Conservation (phyloP, 2,888 invertebrate genomes). For the Mythimna ferrago region DNA sequence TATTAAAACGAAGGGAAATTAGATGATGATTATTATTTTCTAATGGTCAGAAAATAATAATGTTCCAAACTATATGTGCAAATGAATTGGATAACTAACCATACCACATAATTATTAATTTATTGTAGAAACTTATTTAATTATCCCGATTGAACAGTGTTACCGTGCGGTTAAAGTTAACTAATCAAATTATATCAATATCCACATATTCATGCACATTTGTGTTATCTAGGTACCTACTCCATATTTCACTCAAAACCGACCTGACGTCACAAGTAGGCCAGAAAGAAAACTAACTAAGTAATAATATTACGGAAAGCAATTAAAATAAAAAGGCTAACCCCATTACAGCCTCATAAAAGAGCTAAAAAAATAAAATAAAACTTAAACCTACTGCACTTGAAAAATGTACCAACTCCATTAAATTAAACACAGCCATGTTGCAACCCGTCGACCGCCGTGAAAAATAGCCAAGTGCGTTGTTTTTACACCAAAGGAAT, state of each 20-base stretch:
- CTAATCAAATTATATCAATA: neutral
- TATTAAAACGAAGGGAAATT: too few relatives aligned
- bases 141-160: neutral
- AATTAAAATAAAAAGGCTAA: slow-evolving; percentile 55
- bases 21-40: too few relatives aligned
- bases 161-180: neutral
- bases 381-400: slow-evolving; percentile 60
- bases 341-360: slow-evolving; percentile 40
- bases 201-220: neutral
- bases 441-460: slow-evolving; percentile 59
- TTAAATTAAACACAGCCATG: slow-evolving; percentile 67
- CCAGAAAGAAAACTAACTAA: slow-evolving; percentile 10
- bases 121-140: neutral
- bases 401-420: slow-evolving; percentile 70
- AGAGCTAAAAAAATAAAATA: slow-evolving; percentile 37
- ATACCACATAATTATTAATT: neutral
- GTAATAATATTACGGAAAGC: slow-evolving; percentile 46
- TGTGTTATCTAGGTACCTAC: neutral
- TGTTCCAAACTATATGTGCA: neutral
- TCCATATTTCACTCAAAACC: neutral
- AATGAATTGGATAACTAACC: neutral
- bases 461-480: slow-evolving; percentile 74
- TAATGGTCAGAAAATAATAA: too few relatives aligned
- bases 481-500: slow-evolving; percentile 76
- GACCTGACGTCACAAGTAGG: neutral